Conservation (phyloP, 2,113 vertebrate genomes). For the Chloropsis hardwickii region DNA sequence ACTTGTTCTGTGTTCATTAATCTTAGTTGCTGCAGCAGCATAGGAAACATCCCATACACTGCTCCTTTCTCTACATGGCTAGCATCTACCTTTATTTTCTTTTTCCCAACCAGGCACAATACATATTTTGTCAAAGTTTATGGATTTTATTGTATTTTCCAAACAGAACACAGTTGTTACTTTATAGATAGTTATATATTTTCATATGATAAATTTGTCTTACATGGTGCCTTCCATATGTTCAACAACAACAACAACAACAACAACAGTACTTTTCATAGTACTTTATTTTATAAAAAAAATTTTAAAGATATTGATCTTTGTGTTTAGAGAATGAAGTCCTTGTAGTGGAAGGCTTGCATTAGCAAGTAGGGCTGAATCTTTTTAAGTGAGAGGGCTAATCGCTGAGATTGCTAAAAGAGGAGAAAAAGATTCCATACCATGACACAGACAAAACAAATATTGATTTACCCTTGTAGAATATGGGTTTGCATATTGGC, state of each 20-base stretch:
- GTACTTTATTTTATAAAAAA: neutral
- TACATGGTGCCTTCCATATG: neutral
- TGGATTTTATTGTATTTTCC: neutral
- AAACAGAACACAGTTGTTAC: neutral
- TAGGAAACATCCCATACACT: neutral
- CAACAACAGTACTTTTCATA: neutral
- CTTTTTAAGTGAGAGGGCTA: neutral
- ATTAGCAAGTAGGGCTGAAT: neutral
- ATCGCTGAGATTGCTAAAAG: neutral
- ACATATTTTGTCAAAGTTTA: neutral
- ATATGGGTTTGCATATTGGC: neutral
- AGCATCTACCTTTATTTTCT: neutral
- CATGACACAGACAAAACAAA: neutral
- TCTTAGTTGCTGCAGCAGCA: neutral
- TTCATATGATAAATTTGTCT: neutral
- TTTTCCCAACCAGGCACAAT: neutral
- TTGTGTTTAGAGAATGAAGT: neutral
- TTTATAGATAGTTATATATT: neutral
- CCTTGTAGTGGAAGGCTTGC: neutral
- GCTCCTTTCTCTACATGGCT: neutral
- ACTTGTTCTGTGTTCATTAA: slow-evolving; percentile 38
- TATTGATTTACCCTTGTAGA: neutral
- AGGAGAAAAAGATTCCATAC: neutral
- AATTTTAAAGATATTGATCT: neutral
- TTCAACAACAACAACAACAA: neutral